Evolutionary conservation across 2,797 vertebrate genomes (phyloP).

Genomic region (Coranthus polyacanthus): DNA sequence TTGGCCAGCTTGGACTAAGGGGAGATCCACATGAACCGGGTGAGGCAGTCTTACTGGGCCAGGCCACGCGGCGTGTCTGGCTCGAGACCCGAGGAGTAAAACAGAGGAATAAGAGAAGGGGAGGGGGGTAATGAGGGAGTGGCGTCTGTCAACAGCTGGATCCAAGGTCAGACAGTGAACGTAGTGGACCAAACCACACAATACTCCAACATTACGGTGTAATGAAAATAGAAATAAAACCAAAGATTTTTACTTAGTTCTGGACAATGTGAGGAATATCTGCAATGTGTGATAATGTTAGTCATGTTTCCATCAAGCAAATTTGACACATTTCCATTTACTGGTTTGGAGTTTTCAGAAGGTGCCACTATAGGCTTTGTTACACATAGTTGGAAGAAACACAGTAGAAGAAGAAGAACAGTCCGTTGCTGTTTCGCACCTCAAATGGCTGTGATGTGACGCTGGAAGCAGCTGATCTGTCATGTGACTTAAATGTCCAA

Average conservation of each 20-base stretch:
- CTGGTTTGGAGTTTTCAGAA: too few species aligned
- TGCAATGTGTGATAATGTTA: too few species aligned
- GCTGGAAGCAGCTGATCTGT: too few species aligned
- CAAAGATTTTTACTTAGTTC: background rate
- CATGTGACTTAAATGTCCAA: too few species aligned
- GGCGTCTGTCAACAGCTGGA: conserved; percentile 67
- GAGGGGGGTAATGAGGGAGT: conserved; percentile 44
- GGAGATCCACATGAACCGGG: conserved; percentile 45
- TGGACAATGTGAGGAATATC: too few species aligned
- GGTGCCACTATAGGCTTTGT: too few species aligned
- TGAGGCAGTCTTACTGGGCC: conserved; percentile 36
- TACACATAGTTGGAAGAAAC: too few species aligned
- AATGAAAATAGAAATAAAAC: conserved; percentile 18
- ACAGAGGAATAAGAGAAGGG: background rate
- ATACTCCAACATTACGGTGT: background rate
- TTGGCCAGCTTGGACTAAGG: conserved; percentile 47
- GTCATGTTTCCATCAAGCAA: too few species aligned
- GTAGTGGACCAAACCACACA: conserved; percentile 36
- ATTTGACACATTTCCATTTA: too few species aligned
- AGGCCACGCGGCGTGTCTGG: conserved; percentile 32
- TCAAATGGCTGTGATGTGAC: too few species aligned
- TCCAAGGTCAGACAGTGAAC: conserved; percentile 63
- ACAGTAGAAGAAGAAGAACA: too few species aligned
- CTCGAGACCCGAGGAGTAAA: conserved; percentile 32
- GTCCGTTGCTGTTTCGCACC: too few species aligned